Evolutionary conservation across 30 jellyfish, hydroid and myxozoan genomes (phyloP).

Genomic region (Aurelia aurita complex sp. Pacific): DNA sequence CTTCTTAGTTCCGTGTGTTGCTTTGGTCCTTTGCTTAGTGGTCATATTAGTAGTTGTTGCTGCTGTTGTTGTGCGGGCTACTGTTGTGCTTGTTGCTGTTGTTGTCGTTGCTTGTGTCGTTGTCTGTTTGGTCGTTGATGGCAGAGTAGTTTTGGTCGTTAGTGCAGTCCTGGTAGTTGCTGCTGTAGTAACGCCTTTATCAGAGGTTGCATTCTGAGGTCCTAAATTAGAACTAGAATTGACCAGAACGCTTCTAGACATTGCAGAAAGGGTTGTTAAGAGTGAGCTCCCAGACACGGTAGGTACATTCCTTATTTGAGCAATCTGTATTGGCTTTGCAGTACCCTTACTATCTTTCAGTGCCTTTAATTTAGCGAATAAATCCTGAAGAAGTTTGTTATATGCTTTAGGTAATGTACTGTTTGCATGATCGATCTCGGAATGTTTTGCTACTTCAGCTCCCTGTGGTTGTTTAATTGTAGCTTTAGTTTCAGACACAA

Average conservation of each 20-base stretch:
- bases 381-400: conserved; percentile 37
- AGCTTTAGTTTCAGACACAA: background rate
- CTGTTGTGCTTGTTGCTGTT: conserved; percentile 4
- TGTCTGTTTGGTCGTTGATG: conserved; percentile 11
- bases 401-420: conserved; percentile 31
- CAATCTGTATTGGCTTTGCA: background rate
- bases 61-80: conserved; percentile 1
- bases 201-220: background rate
- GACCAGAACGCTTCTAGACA: background rate
- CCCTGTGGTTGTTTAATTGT: background rate
- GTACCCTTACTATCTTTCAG: background rate
- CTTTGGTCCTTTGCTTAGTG: background rate
- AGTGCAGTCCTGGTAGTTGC: background rate
- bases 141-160: background rate
- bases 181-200: conserved; percentile 6
- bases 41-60: background rate
- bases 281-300: background rate
- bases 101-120: conserved; percentile 2
- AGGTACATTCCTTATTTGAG: background rate
- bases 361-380: conserved; percentile 29
- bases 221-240: background rate
- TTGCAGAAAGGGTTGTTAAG: background rate
- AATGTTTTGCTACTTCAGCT: conserved; percentile 19
- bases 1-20: background rate
- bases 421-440: conserved; percentile 22